Evolutionary conservation across 2,888 invertebrate species (phyloP), one percentile per base, ranked within the genome.

Genomic region (Drosophila diplacantha): DNA sequence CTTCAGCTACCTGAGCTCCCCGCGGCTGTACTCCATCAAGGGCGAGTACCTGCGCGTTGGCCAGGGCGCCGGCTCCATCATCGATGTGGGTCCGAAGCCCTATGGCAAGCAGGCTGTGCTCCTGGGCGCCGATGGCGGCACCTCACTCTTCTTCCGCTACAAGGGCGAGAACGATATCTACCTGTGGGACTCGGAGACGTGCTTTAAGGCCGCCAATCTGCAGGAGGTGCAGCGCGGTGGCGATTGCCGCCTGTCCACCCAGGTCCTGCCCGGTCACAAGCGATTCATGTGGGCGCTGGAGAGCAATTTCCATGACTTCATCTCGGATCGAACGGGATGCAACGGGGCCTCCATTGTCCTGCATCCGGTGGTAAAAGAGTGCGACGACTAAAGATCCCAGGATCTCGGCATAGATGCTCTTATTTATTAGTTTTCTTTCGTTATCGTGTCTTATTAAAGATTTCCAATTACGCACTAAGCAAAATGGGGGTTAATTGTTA

Each of bases 291-390:
- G 92, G 91, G 90, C 90, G 12, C 85, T 93, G 70, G 92, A 92
- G 80, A 91, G 91, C 74, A 92, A 93, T 84, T 92, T 92, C 89
- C 91, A 91, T 53, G 92, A 93, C 85, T 93, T 90, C 78, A 90
- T 92, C 69, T 86, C 89, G 5, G 90, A 91, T 69, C 90, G 90
- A 32, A 90, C 90, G 35, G 91, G 92, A 43, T 91, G 92, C 80
- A 88, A 90, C 62, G 92, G 92, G n/a, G 90, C 92, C 26, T 91
- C 90, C 32, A 90, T 92, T 62, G 86, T 89, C 31, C 87, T 92
- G 49, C 91, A 91, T 88, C 92, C 92, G 1, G 87, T 92, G 50
- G 89, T 91, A 55, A 90, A 90, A 60, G 89, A 90, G 37, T 85
- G 85, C 59, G 85, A 85, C 66, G 81, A 84, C 47, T 86, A 68